Evolutionary conservation across 1,140 invertebrate species (phyloP).

Genomic region (Ceratosolen fusciceps): DNA sequence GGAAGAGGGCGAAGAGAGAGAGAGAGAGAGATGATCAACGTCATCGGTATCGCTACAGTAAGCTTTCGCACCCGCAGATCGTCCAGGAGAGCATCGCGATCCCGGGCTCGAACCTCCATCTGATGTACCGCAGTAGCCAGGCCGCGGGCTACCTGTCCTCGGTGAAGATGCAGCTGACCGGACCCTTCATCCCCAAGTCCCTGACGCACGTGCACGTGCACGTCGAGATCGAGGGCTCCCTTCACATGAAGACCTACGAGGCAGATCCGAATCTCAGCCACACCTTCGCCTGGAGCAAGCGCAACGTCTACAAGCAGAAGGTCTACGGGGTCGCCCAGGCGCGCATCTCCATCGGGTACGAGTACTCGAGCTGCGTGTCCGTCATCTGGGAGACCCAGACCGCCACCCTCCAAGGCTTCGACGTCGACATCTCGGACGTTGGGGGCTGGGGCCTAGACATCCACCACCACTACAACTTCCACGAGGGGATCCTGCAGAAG

Average conservation of each 20-base stretch:
- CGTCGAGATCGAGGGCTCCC: conserved; percentile 91
- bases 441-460: conserved; percentile 98
- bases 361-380: conserved; percentile 88
- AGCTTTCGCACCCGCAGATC: too few species aligned
- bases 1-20: too few species aligned
- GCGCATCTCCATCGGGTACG: conserved; percentile 92
- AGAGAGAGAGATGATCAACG: too few species aligned
- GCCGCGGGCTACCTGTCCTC: conserved; percentile 93
- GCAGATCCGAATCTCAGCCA: conserved; percentile 95
- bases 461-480: conserved; percentile 98
- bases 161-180: conserved; percentile 91
- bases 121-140: conserved; percentile 94
- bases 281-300: conserved; percentile 96
- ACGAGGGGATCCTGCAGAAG: conserved; percentile 96
- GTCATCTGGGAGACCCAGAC: conserved; percentile 96
- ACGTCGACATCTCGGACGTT: conserved; percentile 92
- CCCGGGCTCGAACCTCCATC: conserved; percentile 90
- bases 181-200: conserved; percentile 82
- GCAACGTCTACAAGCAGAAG: conserved; percentile 97
- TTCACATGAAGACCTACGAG: conserved; percentile 93
- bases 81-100: conserved; percentile 95
- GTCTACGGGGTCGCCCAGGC: conserved; percentile 91
- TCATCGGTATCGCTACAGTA: too few species aligned
- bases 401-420: conserved; percentile 94
- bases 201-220: conserved; percentile 90